These are phyloP conservation scores for Tenebrosternarchus preto DNA, from an alignment of 2,113 vertebrate species.

Conservation along the genomic window DNA sequence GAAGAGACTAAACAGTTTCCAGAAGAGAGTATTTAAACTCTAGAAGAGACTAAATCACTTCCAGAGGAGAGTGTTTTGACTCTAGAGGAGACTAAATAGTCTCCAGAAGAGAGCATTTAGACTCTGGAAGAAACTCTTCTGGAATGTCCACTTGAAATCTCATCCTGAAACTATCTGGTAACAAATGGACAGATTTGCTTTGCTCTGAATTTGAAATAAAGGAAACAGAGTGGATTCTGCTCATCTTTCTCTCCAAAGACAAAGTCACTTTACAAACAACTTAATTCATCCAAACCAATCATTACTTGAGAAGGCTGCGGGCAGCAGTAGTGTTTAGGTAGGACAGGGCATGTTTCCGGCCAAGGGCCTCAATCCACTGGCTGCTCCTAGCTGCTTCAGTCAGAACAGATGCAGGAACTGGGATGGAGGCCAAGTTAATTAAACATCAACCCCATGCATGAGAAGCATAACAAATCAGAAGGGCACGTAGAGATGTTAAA, in stretches of 20 bases:
- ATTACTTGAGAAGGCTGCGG: neutral
- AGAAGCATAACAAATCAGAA: slow-evolving; percentile 41
- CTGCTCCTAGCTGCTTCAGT: slow-evolving; percentile 34
- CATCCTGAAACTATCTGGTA: no score
- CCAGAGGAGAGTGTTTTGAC: no score
- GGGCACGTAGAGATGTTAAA: slow-evolving; percentile 40
- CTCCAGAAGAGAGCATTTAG: no score
- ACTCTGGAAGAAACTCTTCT: no score
- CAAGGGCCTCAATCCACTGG: slow-evolving; percentile 1
- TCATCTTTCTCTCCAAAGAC: neutral
- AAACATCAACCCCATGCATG: slow-evolving; percentile 47
- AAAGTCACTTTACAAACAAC: slow-evolving; percentile 25
- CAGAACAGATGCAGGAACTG: slow-evolving; percentile 10
- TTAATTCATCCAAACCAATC: neutral
- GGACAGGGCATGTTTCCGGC: neutral
- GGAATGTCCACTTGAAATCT: no score
- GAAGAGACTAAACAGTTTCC: no score
- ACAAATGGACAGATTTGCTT: neutral
- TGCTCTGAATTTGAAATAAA: neutral
- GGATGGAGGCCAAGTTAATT: slow-evolving; percentile 49
- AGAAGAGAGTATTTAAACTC: no score
- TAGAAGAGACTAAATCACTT: no score
- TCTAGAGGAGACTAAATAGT: no score
- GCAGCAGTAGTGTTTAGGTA: slow-evolving; percentile 2
- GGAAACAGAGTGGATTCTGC: neutral